Evolutionary conservation across 2,888 invertebrate species (phyloP), one percentile per base, ranked within the genome.

Genomic region (Molorchus minor): DNA sequence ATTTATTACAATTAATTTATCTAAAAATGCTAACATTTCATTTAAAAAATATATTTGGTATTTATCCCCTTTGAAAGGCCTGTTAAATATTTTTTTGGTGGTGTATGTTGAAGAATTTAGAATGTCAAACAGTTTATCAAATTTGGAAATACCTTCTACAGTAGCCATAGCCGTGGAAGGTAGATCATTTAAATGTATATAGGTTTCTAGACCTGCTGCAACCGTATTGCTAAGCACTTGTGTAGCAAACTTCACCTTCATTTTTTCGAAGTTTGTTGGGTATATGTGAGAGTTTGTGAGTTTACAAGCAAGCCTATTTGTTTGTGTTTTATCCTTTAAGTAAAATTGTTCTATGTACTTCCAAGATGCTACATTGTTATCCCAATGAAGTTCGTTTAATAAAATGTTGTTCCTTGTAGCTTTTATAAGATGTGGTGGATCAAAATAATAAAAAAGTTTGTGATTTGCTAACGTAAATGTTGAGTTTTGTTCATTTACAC

Each of bases 381-480:
- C 40, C 40, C 17, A 40, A 17, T 40, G 7, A 17, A 40, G 17
- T 40, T 15, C 17, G 17, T 17, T 5, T 15, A 1, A 17, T 40
- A 40, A 40, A 3, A 40, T 7, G 8, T 40, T 40, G 15, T 40
- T 40, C 8, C 16, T 16, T 17, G 17, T 40, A 40, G 40, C 40
- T 40, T 40, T 40, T 17, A 40, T 16, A 4, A 40, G 16, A 17
- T 40, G 40, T 7, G 40, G 1, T 8, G 19, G 17, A n/a, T 40
- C 40, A 40, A 40, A 40, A 40, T 16, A 40, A 40, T 17, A 40
- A 40, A 40, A 40, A 17, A 40, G 16, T 1, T 40, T 15, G 13
- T 40, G 16, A 7, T 17, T 1, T 3, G 17, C 40, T 2, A 40
- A 16, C 8, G 7, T 40, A 8, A 40, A 16, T 16, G 8, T 40